A percentile compares a stretch with the other conserved stretches of the same genome.
Evolutionary conservation across 2,113 vertebrate species (phyloP).

Genomic region (Pholis gunnellus): DNA sequence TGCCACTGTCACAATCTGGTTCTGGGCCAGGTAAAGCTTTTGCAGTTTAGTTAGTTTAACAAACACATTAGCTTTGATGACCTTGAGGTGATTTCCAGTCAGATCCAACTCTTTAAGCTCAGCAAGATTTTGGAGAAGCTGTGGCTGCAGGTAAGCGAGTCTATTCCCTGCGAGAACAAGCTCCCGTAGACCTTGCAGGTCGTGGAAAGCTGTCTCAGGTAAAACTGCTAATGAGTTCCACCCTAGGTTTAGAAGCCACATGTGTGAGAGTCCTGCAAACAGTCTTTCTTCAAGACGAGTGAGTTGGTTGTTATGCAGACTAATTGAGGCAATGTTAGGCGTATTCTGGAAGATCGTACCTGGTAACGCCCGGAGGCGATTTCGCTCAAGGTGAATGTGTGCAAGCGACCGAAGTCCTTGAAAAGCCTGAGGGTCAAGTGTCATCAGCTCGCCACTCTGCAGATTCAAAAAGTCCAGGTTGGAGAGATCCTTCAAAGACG

Average conservation of each 20-base stretch:
- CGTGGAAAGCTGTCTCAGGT: conserved; percentile 89
- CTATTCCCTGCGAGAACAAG: conserved; percentile 93
- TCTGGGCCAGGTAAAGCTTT: conserved; percentile 94
- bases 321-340: conserved; percentile 89
- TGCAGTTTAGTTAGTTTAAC: conserved; percentile 90
- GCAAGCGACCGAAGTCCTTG: conserved; percentile 86
- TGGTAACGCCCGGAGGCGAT: conserved; percentile 85
- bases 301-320: conserved; percentile 92
- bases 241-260: conserved; percentile 95
- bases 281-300: conserved; percentile 89
- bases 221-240: conserved; percentile 94
- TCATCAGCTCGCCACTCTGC: conserved; percentile 86
- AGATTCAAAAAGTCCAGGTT: conserved; percentile 92
- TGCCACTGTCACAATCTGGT: conserved; percentile 89
- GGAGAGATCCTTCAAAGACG: conserved; percentile 87
- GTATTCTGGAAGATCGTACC: conserved; percentile 88
- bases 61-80: conserved; percentile 92
- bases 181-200: conserved; percentile 89
- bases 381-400: conserved; percentile 92
- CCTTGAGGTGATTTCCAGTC: conserved; percentile 89
- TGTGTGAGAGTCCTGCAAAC: conserved; percentile 89
- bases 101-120: conserved; percentile 95
- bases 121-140: conserved; percentile 89
- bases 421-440: conserved; percentile 89
- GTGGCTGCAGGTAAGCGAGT: conserved; percentile 93